A percentile compares a stretch with the other conserved stretches of the same genome.
Evolutionary conservation across 2,113 vertebrate species (phyloP).

Genomic region (Rhizomys pruinosus): DNA sequence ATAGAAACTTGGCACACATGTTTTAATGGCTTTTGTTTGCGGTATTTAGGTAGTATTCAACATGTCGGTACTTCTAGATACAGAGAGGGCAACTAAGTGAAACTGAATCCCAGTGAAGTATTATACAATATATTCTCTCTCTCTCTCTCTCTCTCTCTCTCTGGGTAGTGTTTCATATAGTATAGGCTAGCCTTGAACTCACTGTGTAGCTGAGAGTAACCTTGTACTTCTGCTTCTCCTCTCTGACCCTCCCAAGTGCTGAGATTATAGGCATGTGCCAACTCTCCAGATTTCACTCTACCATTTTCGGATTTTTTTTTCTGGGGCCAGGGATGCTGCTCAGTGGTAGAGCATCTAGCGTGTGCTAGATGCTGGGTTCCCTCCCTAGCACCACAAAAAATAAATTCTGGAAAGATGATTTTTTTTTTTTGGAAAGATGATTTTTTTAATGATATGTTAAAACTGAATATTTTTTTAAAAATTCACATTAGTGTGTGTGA

Average conservation of each 20-base stretch:
- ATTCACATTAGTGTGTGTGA: not conserved
- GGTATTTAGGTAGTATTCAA: not conserved
- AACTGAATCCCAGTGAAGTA: not conserved
- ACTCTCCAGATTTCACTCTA: not conserved
- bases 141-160: not conserved
- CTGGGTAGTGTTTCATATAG: not conserved
- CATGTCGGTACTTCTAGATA: not conserved
- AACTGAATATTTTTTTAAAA: too few species aligned
- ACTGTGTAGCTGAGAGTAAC: not conserved
- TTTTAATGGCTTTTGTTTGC: conserved; percentile 10
- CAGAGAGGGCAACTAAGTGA: not conserved
- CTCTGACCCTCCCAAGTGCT: not conserved
- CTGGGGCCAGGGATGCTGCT: not conserved
- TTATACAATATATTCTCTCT: not conserved
- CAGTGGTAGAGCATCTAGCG: not conserved
- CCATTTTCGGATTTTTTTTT: not conserved
- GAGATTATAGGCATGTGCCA: not conserved
- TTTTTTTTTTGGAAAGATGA: not conserved
- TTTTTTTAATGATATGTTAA: not conserved
- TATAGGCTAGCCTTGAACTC: not conserved
- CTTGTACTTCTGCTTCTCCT: not conserved
- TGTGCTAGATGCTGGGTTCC: not conserved
- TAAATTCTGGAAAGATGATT: not conserved
- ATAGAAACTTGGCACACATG: not conserved
- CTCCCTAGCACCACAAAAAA: not conserved